Evolutionary conservation across 2,797 vertebrate genomes (phyloP).

Genomic region (Aphelocoma californica): DNA sequence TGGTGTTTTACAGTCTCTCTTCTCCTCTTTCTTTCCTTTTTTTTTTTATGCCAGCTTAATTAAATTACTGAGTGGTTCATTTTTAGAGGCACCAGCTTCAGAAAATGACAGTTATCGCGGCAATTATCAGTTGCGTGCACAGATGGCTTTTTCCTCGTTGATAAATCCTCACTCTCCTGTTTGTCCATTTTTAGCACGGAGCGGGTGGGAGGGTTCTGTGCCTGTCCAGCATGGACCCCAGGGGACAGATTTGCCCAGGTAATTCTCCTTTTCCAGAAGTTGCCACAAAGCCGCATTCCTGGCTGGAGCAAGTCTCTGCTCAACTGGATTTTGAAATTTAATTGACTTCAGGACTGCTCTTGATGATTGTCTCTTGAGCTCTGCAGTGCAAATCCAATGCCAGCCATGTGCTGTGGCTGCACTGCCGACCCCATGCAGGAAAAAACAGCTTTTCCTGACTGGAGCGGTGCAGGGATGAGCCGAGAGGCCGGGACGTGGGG

Average conservation of each 20-base stretch:
- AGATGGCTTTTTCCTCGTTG: constrained; percentile 55
- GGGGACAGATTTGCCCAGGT: neutral
- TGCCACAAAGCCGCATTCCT: fast-evolving
- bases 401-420: fast-evolving
- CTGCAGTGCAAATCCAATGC: neutral
- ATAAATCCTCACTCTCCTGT: constrained; percentile 6
- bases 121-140: constrained; percentile 55
- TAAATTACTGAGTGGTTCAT: constrained; percentile 66
- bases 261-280: neutral
- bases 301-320: neutral
- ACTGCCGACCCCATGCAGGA: fast-evolving
- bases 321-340: neutral
- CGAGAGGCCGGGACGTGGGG: fast-evolving
- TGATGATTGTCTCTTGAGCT: neutral
- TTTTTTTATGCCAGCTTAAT: constrained; percentile 62
- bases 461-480: fast-evolving
- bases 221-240: fast-evolving
- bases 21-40: neutral
- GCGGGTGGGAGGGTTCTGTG: neutral
- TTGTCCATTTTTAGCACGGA: neutral
- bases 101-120: constrained; percentile 52
- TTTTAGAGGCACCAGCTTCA: constrained; percentile 61
- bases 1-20: constrained; percentile 39
- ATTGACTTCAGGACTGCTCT: neutral
- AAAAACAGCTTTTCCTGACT: neutral